Conservation (phyloP, 2,797 vertebrate species). For the Dicrostonyx torquatus region DNA sequence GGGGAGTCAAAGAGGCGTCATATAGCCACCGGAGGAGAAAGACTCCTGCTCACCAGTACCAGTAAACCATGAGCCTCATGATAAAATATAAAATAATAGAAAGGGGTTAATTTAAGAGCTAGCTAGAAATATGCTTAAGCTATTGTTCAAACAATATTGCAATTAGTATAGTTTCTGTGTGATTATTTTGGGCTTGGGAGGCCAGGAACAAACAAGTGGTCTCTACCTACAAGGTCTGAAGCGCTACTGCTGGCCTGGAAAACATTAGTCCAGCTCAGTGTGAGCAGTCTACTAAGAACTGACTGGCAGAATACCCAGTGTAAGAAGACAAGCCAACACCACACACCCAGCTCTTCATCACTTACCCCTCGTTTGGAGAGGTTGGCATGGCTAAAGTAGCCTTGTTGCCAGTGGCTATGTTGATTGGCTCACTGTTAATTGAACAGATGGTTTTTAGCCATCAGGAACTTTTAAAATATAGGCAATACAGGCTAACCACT, state of each 20-base stretch:
- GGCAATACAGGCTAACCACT: too few relatives aligned
- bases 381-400: not conserved
- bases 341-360: not conserved
- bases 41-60: too few relatives aligned
- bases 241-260: not conserved
- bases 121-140: too few relatives aligned
- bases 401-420: not conserved
- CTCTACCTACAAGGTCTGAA: not conserved
- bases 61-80: too few relatives aligned
- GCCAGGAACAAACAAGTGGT: too few relatives aligned
- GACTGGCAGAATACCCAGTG: not conserved
- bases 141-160: too few relatives aligned
- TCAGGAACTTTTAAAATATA: not conserved
- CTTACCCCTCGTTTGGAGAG: not conserved
- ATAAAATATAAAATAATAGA: too few relatives aligned
- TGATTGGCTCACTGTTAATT: not conserved
- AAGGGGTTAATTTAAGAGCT: too few relatives aligned
- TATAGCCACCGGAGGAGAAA: too few relatives aligned
- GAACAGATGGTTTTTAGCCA: not conserved
- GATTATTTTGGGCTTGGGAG: too few relatives aligned
- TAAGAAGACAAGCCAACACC: not conserved
- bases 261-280: not conserved
- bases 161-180: too few relatives aligned
- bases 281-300: not conserved
- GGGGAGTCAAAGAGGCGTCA: too few relatives aligned